These are phyloP conservation scores for Brienomyrus longianalis DNA, from an alignment of 2,113 vertebrate species.

Conservation along the genomic window DNA sequence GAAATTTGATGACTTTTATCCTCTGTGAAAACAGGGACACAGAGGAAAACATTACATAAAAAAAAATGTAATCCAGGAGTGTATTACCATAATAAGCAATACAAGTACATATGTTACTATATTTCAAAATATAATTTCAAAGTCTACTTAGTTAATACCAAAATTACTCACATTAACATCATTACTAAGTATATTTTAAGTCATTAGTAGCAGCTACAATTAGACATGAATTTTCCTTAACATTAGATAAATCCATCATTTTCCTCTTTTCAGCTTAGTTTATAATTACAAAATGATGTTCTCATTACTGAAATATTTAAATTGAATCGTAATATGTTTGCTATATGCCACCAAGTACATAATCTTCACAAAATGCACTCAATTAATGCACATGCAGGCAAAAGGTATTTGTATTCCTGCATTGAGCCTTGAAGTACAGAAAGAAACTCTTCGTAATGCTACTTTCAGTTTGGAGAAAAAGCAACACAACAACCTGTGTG, in stretches of 20 bases:
- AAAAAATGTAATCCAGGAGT: neutral
- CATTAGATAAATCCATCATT: neutral
- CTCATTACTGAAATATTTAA: neutral
- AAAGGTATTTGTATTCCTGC: neutral
- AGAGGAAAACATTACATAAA: neutral
- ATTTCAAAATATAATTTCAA: neutral
- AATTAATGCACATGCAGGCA: neutral
- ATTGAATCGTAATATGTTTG: neutral
- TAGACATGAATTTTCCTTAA: constrained; percentile 10
- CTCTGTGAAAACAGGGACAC: neutral
- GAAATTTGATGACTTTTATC: neutral
- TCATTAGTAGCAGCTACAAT: neutral
- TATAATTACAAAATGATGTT: neutral
- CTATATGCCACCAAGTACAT: neutral
- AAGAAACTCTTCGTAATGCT: neutral
- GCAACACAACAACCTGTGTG: neutral
- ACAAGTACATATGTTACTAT: neutral
- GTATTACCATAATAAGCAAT: neutral
- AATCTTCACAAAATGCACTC: neutral
- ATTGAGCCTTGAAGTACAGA: neutral
- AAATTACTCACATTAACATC: neutral
- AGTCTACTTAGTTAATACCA: neutral
- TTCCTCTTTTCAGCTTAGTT: neutral
- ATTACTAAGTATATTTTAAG: neutral
- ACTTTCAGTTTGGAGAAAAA: neutral